Percentiles rank a stretch among this genome's conserved stretches.
Conservation (phyloP, 2,888 invertebrate species). For the Galeruca laticollis region DNA sequence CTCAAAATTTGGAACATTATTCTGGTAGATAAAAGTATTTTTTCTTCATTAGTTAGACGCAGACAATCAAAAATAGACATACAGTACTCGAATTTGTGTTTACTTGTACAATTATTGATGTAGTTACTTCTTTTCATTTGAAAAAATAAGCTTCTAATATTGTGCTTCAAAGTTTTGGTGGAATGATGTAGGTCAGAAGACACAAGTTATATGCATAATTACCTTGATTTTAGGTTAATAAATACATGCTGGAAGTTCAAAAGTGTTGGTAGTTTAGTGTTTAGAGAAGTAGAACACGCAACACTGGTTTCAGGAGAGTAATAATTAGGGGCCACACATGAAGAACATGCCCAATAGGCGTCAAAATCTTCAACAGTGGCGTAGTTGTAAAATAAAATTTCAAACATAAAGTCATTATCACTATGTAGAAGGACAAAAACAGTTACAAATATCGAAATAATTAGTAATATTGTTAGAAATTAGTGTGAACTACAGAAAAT, state of each 20-base stretch:
- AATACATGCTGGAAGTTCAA: slow-evolving; percentile 38
- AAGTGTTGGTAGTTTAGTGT: slow-evolving; percentile 38
- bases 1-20: too few relatives aligned
- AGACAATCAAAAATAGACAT: too few relatives aligned
- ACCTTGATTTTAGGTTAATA: slow-evolving; percentile 38
- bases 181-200: neutral
- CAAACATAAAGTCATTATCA: too few relatives aligned
- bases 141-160: neutral
- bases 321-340: slow-evolving; percentile 58
- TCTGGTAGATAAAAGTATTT: too few relatives aligned
- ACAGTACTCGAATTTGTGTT: too few relatives aligned
- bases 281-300: slow-evolving; percentile 46
- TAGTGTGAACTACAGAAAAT: too few relatives aligned
- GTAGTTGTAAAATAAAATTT: neutral
- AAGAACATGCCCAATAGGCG: slow-evolving; percentile 44
- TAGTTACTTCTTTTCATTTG: too few relatives aligned
- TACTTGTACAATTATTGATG: too few relatives aligned
- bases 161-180: neutral
- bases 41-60: too few relatives aligned
- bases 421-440: too few relatives aligned
- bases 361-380: slow-evolving; percentile 18
- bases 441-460: too few relatives aligned
- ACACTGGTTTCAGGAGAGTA: slow-evolving; percentile 50
- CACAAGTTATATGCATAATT: slow-evolving; percentile 44
- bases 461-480: too few relatives aligned